These are phyloP conservation scores for Anser cygnoides DNA, from an alignment of 2,113 vertebrate genomes.

Conservation along the genomic window DNA sequence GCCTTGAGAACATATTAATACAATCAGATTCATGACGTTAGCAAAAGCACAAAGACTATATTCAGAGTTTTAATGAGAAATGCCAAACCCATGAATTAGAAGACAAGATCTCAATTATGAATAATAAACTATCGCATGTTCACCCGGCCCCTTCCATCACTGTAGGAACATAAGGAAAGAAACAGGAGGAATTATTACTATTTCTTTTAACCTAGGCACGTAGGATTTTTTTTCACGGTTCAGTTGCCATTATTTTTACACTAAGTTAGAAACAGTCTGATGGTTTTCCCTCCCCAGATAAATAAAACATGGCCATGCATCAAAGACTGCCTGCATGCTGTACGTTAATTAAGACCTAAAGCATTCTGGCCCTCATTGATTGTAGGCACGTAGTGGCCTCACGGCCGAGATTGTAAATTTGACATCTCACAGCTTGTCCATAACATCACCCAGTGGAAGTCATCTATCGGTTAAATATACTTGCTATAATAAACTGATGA, in stretches of 20 bases:
- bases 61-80: constrained; percentile 72
- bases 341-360: constrained; percentile 17
- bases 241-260: background rate
- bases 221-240: background rate
- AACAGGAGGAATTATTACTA: background rate
- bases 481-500: background rate
- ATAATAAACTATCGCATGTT: constrained; percentile 43
- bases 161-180: background rate
- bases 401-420: background rate
- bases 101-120: constrained; percentile 10
- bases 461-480: background rate
- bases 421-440: rapidly evolving
- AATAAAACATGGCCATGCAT: background rate
- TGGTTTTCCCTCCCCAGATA: background rate
- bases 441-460: background rate
- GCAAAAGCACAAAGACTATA: constrained; percentile 80
- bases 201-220: background rate
- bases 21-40: constrained; percentile 76
- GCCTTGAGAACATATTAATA: constrained; percentile 66
- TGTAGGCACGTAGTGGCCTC: background rate
- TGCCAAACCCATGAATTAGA: constrained; percentile 31
- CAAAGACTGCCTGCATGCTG: background rate
- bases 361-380: background rate
- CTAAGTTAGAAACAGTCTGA: background rate
- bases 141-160: background rate